Percentiles rank a stretch among this genome's conserved stretches.
phyloP scores from a whole-genome alignment of 1,140 invertebrate species.

The Acromyrmex heyeri region DNA sequence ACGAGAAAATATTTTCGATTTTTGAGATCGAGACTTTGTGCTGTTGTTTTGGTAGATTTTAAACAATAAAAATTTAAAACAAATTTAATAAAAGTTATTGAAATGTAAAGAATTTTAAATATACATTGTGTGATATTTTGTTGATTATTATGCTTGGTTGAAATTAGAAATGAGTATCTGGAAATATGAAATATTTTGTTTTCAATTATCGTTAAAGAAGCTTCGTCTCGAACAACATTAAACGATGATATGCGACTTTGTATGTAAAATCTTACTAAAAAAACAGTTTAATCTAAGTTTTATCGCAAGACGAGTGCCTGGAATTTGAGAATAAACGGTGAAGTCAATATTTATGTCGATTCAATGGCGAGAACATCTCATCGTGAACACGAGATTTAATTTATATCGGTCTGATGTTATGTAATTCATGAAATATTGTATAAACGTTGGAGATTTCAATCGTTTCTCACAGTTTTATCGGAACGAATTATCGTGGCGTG shows the following conservation, averaged over 20 bases:
- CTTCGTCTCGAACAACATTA: background rate
- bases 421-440: constrained; percentile 71
- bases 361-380: constrained; percentile 13
- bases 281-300: constrained; percentile 56
- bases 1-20: no score
- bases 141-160: constrained; percentile 2
- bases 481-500: constrained; percentile 53
- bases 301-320: constrained; percentile 1
- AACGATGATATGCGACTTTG: constrained; percentile 39
- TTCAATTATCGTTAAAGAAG: constrained; percentile 33
- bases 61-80: background rate
- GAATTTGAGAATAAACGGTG: constrained; percentile 40
- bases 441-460: constrained; percentile 51
- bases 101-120: background rate
- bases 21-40: background rate
- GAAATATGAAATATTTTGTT: constrained; percentile 47
- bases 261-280: constrained; percentile 29
- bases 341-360: constrained; percentile 70
- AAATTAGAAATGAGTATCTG: constrained; percentile 5
- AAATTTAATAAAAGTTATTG: constrained; percentile 1
- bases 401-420: constrained; percentile 58
- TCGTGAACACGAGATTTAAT: constrained; percentile 64
- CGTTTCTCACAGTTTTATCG: constrained; percentile 68
- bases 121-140: background rate
- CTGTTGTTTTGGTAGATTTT: background rate